Evolutionary conservation across 2,113 vertebrate genomes (phyloP).

Genomic region (Ariopsis seemanni): DNA sequence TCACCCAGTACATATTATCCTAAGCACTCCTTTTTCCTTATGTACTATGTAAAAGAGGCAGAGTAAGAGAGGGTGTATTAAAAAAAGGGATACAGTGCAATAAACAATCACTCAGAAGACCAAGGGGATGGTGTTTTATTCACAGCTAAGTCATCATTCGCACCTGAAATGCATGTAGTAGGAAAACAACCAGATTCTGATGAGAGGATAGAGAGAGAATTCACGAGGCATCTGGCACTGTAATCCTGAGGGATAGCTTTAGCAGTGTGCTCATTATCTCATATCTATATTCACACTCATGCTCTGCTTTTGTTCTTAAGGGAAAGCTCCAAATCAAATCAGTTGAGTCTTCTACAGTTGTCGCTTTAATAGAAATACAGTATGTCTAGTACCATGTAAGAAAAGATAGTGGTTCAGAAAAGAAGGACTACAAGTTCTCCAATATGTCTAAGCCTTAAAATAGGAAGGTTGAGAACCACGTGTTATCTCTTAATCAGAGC

Average conservation of each 20-base stretch:
- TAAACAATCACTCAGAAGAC: background rate
- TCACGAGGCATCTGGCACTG: slow-evolving; percentile 19
- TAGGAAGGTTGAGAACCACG: background rate
- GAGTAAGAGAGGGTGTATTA: background rate
- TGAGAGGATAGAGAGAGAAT: slow-evolving; percentile 18
- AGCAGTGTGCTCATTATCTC: slow-evolving; percentile 37
- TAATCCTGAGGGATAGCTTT: slow-evolving; percentile 35
- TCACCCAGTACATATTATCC: too few species aligned
- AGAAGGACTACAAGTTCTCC: background rate
- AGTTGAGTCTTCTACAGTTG: background rate
- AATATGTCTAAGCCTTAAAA: background rate
- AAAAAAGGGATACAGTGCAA: background rate
- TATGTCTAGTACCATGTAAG: background rate
- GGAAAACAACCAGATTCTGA: slow-evolving; percentile 15
- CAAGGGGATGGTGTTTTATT: slow-evolving; percentile 12
- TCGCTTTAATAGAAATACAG: background rate
- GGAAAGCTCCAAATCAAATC: background rate
- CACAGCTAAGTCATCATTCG: slow-evolving; percentile 13
- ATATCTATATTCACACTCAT: slow-evolving; percentile 37
- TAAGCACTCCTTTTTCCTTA: background rate
- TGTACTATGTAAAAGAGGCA: slow-evolving; percentile 13
- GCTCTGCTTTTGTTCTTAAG: background rate
- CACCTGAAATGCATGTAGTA: slow-evolving; percentile 13
- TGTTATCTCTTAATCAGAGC: slow-evolving; percentile 19
- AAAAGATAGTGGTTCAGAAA: background rate